A percentile compares a stretch with the other conserved stretches of the same genome.
Evolutionary conservation across 2,888 invertebrate species (phyloP).

Genomic region (Girardia tigrina): DNA sequence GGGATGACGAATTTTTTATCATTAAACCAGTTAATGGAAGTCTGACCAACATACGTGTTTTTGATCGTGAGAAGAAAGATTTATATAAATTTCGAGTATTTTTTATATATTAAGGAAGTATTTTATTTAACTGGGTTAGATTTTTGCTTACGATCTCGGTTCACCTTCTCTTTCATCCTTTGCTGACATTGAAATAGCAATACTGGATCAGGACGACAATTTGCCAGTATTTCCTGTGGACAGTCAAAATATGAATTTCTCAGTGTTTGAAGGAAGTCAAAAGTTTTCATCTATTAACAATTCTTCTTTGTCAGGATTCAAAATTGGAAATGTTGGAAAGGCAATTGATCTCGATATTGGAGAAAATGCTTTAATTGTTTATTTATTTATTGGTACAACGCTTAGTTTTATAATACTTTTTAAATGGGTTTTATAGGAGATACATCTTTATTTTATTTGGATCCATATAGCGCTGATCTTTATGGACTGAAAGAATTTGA

Average conservation of each 20-base stretch:
- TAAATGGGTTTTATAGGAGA: background rate
- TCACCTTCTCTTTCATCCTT: background rate
- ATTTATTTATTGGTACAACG: background rate
- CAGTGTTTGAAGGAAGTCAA: background rate
- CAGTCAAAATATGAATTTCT: background rate
- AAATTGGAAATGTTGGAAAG: background rate
- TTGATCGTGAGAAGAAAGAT: background rate
- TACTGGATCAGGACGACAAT: background rate
- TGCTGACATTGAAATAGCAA: background rate
- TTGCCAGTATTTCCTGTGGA: background rate
- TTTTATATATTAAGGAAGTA: background rate
- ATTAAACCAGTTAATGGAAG: background rate
- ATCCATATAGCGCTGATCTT: background rate
- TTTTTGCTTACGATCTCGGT: background rate
- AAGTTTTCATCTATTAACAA: background rate
- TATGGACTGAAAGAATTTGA: background rate
- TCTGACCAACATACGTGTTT: background rate
- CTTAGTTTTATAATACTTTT: background rate
- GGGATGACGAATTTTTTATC: background rate
- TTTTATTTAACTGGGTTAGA: background rate
- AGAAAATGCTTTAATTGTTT: background rate
- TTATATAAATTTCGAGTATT: background rate
- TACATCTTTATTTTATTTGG: background rate
- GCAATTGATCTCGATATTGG: background rate
- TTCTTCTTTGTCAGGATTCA: background rate